Base-by-base conservation (phyloP, 1,140 invertebrate species). In the Danaus melanippus region DNA sequence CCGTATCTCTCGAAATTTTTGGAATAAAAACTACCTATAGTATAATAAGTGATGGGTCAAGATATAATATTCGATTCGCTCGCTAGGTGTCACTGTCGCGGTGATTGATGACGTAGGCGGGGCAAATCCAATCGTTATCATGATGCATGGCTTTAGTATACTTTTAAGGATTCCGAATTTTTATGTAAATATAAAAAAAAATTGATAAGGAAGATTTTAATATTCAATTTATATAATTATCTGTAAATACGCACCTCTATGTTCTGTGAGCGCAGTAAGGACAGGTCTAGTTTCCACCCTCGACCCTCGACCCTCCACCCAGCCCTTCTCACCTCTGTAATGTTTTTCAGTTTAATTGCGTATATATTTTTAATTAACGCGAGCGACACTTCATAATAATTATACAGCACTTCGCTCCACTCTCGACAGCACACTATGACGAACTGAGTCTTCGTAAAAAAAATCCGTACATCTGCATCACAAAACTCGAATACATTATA, bases 111-210 rank as follows among this genome's bases (percentile, higher is more conserved):
- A 78, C 71, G 74, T 72, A 84, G 83, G 83, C 83, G 83, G 78
- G 79, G 83, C 79, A 73, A 79, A 79, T 84, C 83, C 81, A 83
- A 86, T 86, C 83, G 83, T 84, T 84, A 86, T 81, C 74, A 68
- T 86, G 83, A 86, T 83, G 80, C 79, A 86, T 76, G 76, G 75
- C 71, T 69, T 58, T 76, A 69, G 80, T 76, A 84, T 77, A 76
- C 79, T 79, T 82, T 76, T 80, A 77, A 32, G 21, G 21, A 32
- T 56, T 73, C 61, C 56, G 48, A 51, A 56, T 52, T 60, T 60
- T 56, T 15, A 53, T 46, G 56, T 52, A 50, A 56, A 56, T 56
- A 32, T 32, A 32, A 32, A 32, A 32, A 32, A 32, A 32, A 32
- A 15, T 15, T 15, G 3, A 15, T 15, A 15, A 15, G 1, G 15